Percentiles rank a stretch among this genome's conserved stretches.
Evolutionary conservation across 2,797 vertebrate species (phyloP).

Genomic region (Aotus griseimembra): DNA sequence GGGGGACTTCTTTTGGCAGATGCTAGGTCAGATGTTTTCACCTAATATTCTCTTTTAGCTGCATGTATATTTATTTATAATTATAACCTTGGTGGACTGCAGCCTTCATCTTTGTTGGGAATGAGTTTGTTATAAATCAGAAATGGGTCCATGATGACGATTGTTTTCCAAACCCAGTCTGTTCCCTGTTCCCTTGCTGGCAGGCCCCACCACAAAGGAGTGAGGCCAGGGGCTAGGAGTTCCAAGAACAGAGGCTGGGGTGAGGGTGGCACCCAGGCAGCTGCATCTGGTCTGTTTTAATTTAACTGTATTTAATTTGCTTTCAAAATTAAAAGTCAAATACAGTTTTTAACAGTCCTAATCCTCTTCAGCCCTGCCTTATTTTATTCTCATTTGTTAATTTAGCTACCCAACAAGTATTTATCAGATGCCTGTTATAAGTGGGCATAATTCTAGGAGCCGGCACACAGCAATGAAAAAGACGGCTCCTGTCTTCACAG

Average conservation of each 20-base stretch:
- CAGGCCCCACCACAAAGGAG: neutral
- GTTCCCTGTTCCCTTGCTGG: neutral
- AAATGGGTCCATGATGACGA: neutral
- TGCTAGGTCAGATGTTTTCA: slow-evolving; percentile 58
- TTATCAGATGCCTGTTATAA: neutral
- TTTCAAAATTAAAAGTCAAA: slow-evolving; percentile 83
- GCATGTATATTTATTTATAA: slow-evolving; percentile 81
- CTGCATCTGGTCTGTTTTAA: slow-evolving; percentile 84
- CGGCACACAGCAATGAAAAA: neutral
- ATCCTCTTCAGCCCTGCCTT: slow-evolving; percentile 58
- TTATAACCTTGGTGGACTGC: slow-evolving; percentile 69
- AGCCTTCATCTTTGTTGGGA: slow-evolving; percentile 67
- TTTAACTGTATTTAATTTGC: slow-evolving; percentile 86
- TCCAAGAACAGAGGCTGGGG: neutral
- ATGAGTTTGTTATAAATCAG: slow-evolving; percentile 54
- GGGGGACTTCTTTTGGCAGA: slow-evolving; percentile 7
- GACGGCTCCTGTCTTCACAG: neutral
- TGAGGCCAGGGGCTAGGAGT: neutral
- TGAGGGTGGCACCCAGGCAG: slow-evolving; percentile 48
- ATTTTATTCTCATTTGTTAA: neutral
- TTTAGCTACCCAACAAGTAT: neutral
- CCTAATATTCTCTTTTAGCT: slow-evolving; percentile 73
- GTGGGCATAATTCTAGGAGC: neutral
- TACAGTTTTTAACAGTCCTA: slow-evolving; percentile 85
- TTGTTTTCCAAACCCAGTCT: slow-evolving; percentile 44